Percentiles rank a stretch among this genome's conserved stretches.
Evolutionary conservation across 2,888 invertebrate species (phyloP).

Genomic region (Lordiphosa fenestrarum): DNA sequence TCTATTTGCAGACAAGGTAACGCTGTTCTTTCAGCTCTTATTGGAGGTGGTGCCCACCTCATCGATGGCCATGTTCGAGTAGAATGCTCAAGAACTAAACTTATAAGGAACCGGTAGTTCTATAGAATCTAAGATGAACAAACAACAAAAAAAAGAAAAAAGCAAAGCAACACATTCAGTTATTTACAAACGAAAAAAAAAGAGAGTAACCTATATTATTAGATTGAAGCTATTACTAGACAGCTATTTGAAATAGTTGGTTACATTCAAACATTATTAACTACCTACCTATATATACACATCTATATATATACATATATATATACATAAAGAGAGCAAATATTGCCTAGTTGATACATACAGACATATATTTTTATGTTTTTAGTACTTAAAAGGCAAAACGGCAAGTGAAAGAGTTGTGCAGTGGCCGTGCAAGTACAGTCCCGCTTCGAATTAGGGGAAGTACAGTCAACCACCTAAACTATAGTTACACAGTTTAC

Average conservation of each 20-base stretch:
- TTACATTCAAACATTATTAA: constrained; percentile 36
- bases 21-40: constrained; percentile 93
- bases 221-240: constrained; percentile 18
- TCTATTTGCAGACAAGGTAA: constrained; percentile 86
- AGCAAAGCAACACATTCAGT: constrained; percentile 18
- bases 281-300: constrained; percentile 12
- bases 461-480: too few relatives aligned
- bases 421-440: too few relatives aligned
- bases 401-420: constrained; percentile 2
- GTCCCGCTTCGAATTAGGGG: too few relatives aligned
- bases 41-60: constrained; percentile 95
- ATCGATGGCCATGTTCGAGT: constrained; percentile 83
- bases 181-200: constrained; percentile 12
- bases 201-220: constrained; percentile 30
- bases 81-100: constrained; percentile 24
- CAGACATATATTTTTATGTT: constrained; percentile 30
- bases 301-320: constrained; percentile 16
- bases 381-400: constrained; percentile 21
- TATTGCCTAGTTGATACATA: constrained; percentile 38
- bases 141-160: constrained; percentile 21
- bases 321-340: constrained; percentile 22
- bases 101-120: neutral
- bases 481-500: too few relatives aligned
- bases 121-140: neutral
- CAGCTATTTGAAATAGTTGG: constrained; percentile 46